phyloP scores from a whole-genome alignment of 2,888 invertebrate species.

The Nasonia oneida region DNA sequence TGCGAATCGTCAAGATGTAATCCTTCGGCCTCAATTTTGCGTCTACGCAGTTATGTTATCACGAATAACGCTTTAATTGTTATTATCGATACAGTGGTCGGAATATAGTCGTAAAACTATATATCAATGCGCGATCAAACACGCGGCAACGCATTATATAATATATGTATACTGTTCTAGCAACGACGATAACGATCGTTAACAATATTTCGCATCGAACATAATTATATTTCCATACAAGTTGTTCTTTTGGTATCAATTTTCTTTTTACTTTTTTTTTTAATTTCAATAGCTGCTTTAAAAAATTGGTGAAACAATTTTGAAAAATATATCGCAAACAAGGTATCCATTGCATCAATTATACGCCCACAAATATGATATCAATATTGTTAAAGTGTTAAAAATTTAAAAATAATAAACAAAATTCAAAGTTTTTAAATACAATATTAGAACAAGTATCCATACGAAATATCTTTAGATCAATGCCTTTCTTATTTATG shows the following conservation, averaged over 20 bases:
- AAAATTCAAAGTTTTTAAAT: not conserved
- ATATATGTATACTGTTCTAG: conserved; percentile 46
- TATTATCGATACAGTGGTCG: conserved; percentile 44
- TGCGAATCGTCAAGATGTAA: conserved; percentile 62
- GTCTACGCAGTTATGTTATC: conserved; percentile 68
- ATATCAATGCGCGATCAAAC: conserved; percentile 22
- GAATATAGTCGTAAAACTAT: conserved; percentile 43
- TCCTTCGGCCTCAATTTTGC: conserved; percentile 54
- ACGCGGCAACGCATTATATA: conserved; percentile 42
- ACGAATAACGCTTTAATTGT: conserved; percentile 70
- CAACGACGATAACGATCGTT: conserved; percentile 23
- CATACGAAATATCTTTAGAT: not conserved
- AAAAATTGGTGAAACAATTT: not conserved
- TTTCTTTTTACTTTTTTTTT: not conserved
- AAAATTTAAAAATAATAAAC: not conserved
- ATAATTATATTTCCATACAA: conserved; percentile 2
- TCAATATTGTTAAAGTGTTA: not conserved
- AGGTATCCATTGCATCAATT: no score
- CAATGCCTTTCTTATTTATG: conserved; percentile 17
- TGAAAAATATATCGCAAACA: no score
- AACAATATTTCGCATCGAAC: conserved; percentile 12
- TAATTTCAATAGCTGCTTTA: not conserved
- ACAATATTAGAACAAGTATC: conserved; percentile 13
- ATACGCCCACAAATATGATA: no score
- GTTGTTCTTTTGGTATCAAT: not conserved